Conservation (phyloP, 2,888 invertebrate species). For the Gari tellinella region DNA sequence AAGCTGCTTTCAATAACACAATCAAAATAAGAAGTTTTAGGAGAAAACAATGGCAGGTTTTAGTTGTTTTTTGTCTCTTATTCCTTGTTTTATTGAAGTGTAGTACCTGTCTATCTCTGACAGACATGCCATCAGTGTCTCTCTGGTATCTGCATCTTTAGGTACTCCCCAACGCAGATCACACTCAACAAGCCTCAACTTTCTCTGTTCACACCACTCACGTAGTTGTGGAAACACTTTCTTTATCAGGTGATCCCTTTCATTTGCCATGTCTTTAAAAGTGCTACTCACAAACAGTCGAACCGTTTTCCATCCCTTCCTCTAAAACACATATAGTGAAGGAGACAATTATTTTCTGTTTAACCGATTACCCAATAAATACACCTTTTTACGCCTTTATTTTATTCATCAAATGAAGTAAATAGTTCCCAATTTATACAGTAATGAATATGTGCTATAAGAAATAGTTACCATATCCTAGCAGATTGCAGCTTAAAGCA, state of each 20-base stretch:
- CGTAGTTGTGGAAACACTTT: slow-evolving; percentile 77
- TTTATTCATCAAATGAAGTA: too few relatives aligned
- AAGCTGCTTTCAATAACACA: too few relatives aligned
- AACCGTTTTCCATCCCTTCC: slow-evolving; percentile 65
- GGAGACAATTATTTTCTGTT: not conserved
- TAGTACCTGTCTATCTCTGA: slow-evolving; percentile 77
- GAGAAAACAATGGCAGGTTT: too few relatives aligned
- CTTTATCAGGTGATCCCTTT: slow-evolving; percentile 79
- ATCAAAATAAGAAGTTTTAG: too few relatives aligned
- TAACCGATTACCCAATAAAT: not conserved
- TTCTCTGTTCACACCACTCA: slow-evolving; percentile 76
- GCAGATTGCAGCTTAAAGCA: too few relatives aligned
- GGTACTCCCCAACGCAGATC: slow-evolving; percentile 83
- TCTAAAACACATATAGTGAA: slow-evolving; percentile 1
- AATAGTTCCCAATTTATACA: too few relatives aligned
- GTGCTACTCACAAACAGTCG: slow-evolving; percentile 81
- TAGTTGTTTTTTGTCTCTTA: too few relatives aligned
- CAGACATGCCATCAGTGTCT: slow-evolving; percentile 77
- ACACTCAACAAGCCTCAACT: slow-evolving; percentile 77
- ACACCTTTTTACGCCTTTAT: too few relatives aligned
- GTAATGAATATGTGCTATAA: too few relatives aligned
- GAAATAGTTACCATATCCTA: too few relatives aligned
- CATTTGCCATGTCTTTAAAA: slow-evolving; percentile 79
- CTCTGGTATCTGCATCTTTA: slow-evolving; percentile 70
- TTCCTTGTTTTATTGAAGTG: too few relatives aligned